Percentiles rank a stretch among this genome's conserved stretches.
Conservation (phyloP, 1,140 invertebrate genomes). For the Plectus sambesii region DNA sequence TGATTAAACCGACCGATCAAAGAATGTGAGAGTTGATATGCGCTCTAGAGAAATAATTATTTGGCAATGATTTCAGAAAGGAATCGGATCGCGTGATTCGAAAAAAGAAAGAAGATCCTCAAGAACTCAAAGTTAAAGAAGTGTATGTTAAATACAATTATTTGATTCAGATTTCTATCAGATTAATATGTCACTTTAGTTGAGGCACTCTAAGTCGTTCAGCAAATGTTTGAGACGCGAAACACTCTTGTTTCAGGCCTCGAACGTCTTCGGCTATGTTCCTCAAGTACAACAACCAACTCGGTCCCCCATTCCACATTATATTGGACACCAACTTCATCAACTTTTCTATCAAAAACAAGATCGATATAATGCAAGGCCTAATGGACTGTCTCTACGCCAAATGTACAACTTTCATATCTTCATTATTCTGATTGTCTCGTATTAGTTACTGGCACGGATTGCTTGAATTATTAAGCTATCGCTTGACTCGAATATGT, state of each 20-base stretch:
- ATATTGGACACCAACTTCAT: slow-evolving; percentile 97
- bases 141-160: slow-evolving; percentile 30
- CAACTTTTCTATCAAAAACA: slow-evolving; percentile 97
- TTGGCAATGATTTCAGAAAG: slow-evolving; percentile 32
- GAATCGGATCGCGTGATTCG: slow-evolving; percentile 36
- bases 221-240: no score
- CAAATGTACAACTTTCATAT: slow-evolving; percentile 59
- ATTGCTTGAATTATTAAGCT: slow-evolving; percentile 16
- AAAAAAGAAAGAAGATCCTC: slow-evolving; percentile 40
- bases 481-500: slow-evolving; percentile 4
- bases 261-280: slow-evolving; percentile 57
- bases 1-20: slow-evolving; percentile 40
- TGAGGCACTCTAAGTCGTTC: no score
- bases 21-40: slow-evolving; percentile 31
- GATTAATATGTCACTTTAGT: no score
- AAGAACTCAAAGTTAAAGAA: slow-evolving; percentile 36
- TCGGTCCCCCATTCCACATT: slow-evolving; percentile 94
- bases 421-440: slow-evolving; percentile 1
- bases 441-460: background rate
- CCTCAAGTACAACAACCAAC: slow-evolving; percentile 95
- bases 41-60: background rate
- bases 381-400: slow-evolving; percentile 99
- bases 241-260: slow-evolving; percentile 25
- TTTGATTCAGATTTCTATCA: slow-evolving; percentile 17
- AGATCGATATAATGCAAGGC: slow-evolving; percentile 85